These are phyloP conservation scores for Fopius arisanus DNA, from an alignment of 1,140 invertebrate genomes.

Conservation along the genomic window DNA sequence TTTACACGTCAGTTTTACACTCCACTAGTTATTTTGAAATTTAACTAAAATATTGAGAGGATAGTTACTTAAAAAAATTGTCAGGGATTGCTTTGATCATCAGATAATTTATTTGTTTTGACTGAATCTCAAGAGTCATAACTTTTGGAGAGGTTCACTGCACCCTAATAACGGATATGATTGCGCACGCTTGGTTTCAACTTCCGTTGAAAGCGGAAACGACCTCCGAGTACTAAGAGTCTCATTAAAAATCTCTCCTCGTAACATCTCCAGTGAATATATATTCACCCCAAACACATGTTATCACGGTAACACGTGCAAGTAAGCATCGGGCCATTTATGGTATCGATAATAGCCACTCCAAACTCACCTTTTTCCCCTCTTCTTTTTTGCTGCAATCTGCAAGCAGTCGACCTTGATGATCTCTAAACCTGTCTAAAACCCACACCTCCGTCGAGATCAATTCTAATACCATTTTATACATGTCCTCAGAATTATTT, in stretches of 20 bases:
- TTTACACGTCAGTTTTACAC: too few species aligned
- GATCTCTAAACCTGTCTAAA: constrained; percentile 18
- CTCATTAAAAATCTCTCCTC: not conserved
- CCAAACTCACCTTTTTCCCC: not conserved
- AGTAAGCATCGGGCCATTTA: not conserved
- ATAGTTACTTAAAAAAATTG: too few species aligned
- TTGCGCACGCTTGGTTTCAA: constrained; percentile 8
- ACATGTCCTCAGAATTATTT: too few species aligned
- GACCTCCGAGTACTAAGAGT: not conserved
- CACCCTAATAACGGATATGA: constrained; percentile 8
- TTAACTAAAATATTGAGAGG: too few species aligned
- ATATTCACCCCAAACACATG: not conserved
- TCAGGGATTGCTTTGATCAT: not conserved
- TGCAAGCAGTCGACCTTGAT: constrained; percentile 14
- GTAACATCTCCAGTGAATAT: not conserved
- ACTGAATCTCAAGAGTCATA: not conserved
- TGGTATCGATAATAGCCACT: not conserved
- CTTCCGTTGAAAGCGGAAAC: not conserved
- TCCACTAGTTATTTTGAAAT: too few species aligned
- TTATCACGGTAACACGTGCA: not conserved
- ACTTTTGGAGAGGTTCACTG: constrained; percentile 9
- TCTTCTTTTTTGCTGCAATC: not conserved
- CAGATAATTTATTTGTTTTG: not conserved
- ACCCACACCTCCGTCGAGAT: not conserved
- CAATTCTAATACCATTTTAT: not conserved